Conservation (phyloP, 2,113 vertebrate genomes). For the Menidia beryllina region DNA sequence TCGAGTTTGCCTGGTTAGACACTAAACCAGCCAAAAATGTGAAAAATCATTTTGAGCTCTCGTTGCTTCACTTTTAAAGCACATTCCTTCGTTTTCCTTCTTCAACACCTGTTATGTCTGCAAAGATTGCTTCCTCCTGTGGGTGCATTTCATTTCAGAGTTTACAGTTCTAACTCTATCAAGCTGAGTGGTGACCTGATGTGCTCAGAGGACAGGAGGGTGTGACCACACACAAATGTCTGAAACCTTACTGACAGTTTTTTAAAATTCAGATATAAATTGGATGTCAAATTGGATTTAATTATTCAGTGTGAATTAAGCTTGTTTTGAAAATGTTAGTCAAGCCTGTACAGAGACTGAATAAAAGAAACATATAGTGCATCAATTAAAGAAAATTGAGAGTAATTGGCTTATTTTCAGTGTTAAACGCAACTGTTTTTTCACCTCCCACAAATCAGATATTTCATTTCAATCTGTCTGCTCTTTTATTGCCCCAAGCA, state of each 20-base stretch:
- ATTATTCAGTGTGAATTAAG: background rate
- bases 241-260: background rate
- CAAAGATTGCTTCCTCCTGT: conserved; percentile 6
- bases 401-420: conserved; percentile 10
- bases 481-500: background rate
- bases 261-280: background rate
- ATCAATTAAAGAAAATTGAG: background rate
- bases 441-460: background rate
- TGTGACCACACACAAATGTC: background rate
- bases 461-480: conserved; percentile 20
- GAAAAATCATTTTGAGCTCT: too few species aligned
- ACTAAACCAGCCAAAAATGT: too few species aligned
- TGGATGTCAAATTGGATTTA: background rate
- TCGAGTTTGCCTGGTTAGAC: too few species aligned
- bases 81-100: too few species aligned
- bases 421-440: background rate
- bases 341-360: background rate
- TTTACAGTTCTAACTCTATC: conserved; percentile 1
- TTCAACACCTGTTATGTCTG: conserved; percentile 16
- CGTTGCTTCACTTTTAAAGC: too few species aligned
- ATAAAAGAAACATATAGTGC: background rate
- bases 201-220: conserved; percentile 1
- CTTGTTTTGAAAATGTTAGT: background rate
- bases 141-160: conserved; percentile 12
- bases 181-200: conserved; percentile 12